Conservation (phyloP, 1,140 invertebrate genomes). For the Drosophila melanica region DNA sequence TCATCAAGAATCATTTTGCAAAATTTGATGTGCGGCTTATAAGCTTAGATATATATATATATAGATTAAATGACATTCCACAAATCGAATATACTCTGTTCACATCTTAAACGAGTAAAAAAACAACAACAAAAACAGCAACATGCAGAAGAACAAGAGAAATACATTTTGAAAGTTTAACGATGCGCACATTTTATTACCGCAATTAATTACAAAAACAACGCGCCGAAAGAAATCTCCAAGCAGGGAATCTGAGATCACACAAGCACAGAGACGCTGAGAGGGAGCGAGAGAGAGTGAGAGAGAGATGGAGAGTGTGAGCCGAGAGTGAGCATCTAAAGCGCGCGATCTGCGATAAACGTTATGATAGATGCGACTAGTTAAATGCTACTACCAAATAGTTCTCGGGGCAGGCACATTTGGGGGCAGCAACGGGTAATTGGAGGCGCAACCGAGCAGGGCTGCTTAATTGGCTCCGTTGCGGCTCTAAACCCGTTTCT, state of each 20-base stretch:
- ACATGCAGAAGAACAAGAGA: constrained; percentile 53
- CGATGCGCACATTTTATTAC: constrained; percentile 83
- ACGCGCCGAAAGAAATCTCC: constrained; percentile 66
- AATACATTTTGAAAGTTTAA: constrained; percentile 83
- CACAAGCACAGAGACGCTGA: constrained; percentile 15
- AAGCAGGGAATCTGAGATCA: constrained; percentile 61
- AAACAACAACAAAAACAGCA: constrained; percentile 30
- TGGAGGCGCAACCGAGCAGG: constrained; percentile 53
- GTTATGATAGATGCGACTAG: constrained; percentile 82
- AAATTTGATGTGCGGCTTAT: too few species aligned
- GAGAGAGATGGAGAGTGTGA: constrained; percentile 11
- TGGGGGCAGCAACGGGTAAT: constrained; percentile 47
- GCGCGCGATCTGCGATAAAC: constrained; percentile 58
- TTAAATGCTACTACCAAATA: constrained; percentile 81
- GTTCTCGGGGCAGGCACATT: constrained; percentile 46
- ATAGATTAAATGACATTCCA: too few species aligned
- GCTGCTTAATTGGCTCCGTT: constrained; percentile 43
- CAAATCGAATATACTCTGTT: too few species aligned
- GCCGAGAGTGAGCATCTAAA: constrained; percentile 3
- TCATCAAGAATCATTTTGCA: too few species aligned
- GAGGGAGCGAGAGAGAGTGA: constrained; percentile 8
- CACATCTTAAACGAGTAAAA: neutral
- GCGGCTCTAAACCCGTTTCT: constrained; percentile 61
- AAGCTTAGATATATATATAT: too few species aligned
- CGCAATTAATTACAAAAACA: constrained; percentile 83